Evolutionary conservation across 2,797 vertebrate genomes (phyloP).

Genomic region (Myotis vivesi): DNA sequence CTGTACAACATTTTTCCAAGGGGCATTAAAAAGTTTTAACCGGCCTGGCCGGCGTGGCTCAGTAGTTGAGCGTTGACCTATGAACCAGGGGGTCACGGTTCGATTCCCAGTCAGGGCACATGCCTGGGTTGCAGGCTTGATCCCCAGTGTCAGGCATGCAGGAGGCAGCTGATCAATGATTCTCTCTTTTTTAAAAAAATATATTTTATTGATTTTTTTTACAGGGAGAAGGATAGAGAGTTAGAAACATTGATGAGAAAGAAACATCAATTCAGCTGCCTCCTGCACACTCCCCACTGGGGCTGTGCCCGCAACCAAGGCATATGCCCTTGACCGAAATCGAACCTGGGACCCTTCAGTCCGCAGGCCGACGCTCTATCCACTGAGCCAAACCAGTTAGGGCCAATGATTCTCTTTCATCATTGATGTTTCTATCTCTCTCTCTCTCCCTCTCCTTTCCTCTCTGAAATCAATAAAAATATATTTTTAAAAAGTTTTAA

Average conservation of each 20-base stretch:
- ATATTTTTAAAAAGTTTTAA: neutral
- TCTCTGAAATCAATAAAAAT: too few relatives aligned
- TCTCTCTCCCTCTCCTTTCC: neutral
- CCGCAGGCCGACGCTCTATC: too few relatives aligned
- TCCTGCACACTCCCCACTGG: too few relatives aligned
- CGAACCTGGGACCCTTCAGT: too few relatives aligned
- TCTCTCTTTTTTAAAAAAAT: neutral
- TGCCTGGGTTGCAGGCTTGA: neutral
- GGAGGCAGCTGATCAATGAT: neutral
- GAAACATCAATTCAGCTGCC: too few relatives aligned
- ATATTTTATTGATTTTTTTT: too few relatives aligned
- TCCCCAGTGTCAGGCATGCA: neutral
- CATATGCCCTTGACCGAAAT: too few relatives aligned
- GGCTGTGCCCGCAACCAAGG: too few relatives aligned
- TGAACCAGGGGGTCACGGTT: neutral
- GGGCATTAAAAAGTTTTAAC: neutral
- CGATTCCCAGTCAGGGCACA: neutral
- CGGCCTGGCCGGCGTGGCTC: neutral
- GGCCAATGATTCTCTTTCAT: neutral
- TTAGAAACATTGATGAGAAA: too few relatives aligned
- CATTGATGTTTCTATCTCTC: neutral
- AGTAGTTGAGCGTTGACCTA: neutral
- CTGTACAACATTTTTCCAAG: neutral
- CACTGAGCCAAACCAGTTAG: too few relatives aligned
- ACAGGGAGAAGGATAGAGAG: too few relatives aligned